phyloP scores from a whole-genome alignment of 2,797 vertebrate species.

The Sebastes melanostomus region DNA sequence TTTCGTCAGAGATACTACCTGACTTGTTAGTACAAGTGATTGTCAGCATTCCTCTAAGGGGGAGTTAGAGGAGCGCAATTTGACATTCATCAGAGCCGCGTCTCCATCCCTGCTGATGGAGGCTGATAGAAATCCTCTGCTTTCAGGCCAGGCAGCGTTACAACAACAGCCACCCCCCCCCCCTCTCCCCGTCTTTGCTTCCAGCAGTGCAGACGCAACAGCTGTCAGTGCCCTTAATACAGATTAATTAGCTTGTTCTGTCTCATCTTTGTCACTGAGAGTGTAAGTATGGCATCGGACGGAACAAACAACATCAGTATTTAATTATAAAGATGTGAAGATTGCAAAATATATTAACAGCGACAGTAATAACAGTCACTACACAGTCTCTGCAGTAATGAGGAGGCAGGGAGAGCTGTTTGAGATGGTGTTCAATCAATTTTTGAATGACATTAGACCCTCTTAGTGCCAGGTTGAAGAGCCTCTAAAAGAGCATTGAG shows the following conservation, averaged over 20 bases:
- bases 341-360: not conserved
- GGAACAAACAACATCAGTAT: constrained; percentile 23
- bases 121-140: constrained; percentile 57
- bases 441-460: not conserved
- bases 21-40: constrained; percentile 80
- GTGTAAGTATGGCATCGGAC: not conserved
- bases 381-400: not conserved
- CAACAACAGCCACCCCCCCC: not conserved
- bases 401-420: not conserved
- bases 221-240: constrained; percentile 39
- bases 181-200: constrained; percentile 22
- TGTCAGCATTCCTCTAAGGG: constrained; percentile 76
- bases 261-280: constrained; percentile 22
- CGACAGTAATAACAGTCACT: not conserved
- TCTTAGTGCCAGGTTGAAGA: not conserved
- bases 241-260: constrained; percentile 50
- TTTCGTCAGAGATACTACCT: constrained; percentile 80
- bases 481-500: not conserved
- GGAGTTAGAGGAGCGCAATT: constrained; percentile 57
- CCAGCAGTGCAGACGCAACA: constrained; percentile 41
- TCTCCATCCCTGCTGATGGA: constrained; percentile 62
- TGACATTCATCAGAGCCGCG: constrained; percentile 68
- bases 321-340: constrained; percentile 18
- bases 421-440: not conserved
- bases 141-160: constrained; percentile 46